Conservation (phyloP, 2,113 vertebrate species). For the Hyaena hyaena region DNA sequence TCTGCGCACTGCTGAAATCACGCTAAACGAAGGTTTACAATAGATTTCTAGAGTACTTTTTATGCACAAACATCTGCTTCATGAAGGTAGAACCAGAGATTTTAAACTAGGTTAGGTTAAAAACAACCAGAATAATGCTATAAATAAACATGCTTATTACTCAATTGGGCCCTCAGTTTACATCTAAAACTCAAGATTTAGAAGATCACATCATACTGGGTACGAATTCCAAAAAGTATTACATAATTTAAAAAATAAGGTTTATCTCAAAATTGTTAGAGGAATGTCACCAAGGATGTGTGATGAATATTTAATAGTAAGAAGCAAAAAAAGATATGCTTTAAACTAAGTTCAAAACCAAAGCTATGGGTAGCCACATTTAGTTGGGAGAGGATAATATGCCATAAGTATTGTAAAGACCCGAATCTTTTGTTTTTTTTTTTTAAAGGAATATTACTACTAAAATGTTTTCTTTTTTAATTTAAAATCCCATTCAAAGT, state of each 20-base stretch:
- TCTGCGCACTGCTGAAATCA: constrained; percentile 57
- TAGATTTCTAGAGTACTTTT: constrained; percentile 24
- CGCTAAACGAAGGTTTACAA: not conserved
- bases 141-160: constrained; percentile 49
- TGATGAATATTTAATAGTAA: constrained; percentile 3
- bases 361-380: not conserved
- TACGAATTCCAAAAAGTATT: constrained; percentile 21
- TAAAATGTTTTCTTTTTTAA: constrained; percentile 78
- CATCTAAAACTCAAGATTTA: constrained; percentile 7
- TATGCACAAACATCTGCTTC: constrained; percentile 65
- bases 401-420: not conserved
- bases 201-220: not conserved
- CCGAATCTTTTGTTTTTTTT: not conserved
- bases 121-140: constrained; percentile 63
- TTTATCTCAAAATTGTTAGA: constrained; percentile 35
- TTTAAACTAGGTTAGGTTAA: constrained; percentile 69
- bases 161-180: constrained; percentile 20
- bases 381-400: not conserved
- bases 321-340: not conserved
- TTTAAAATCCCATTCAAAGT: constrained; percentile 75
- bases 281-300: not conserved
- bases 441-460: constrained; percentile 70
- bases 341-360: constrained; percentile 50
- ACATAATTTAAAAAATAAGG: not conserved
- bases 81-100: constrained; percentile 21